Conservation (phyloP, 2,797 vertebrate genomes). For the Pangasius sanitwongsei region DNA sequence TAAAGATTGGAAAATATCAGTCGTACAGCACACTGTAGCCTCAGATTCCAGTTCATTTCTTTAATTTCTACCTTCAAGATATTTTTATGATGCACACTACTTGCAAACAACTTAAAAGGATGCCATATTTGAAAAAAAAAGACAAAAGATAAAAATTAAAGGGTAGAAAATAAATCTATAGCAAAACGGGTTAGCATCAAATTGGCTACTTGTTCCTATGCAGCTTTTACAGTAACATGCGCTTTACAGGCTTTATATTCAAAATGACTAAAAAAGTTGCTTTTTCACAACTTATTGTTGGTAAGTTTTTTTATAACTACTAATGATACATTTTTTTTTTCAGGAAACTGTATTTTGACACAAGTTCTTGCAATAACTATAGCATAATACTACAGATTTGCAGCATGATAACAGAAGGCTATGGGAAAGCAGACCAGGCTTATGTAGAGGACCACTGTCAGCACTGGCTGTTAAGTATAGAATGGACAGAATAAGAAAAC, state of each 20-base stretch:
- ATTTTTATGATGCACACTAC: not conserved
- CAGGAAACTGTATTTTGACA: not conserved
- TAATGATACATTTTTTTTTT: not conserved
- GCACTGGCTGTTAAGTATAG: not conserved
- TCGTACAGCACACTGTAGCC: not conserved
- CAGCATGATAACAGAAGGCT: not conserved
- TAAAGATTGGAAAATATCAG: too few relatives aligned
- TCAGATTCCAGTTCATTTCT: not conserved
- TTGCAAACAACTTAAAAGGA: too few relatives aligned
- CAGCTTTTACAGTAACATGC: not conserved
- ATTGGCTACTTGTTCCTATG: not conserved
- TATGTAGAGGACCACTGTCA: not conserved
- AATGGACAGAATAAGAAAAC: conserved; percentile 7
- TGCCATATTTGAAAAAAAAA: too few relatives aligned
- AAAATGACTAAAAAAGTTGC: not conserved
- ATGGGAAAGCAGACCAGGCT: not conserved
- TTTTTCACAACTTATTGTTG: not conserved
- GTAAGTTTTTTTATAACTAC: not conserved
- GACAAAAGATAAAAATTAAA: too few relatives aligned
- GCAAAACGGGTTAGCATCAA: not conserved
- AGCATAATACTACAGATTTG: not conserved
- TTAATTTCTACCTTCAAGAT: not conserved
- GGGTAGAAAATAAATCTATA: not conserved
- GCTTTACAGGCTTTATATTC: not conserved
- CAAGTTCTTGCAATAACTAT: not conserved